Conservation (phyloP, 2,888 invertebrate genomes). For the Habroteleia sp. region DNA sequence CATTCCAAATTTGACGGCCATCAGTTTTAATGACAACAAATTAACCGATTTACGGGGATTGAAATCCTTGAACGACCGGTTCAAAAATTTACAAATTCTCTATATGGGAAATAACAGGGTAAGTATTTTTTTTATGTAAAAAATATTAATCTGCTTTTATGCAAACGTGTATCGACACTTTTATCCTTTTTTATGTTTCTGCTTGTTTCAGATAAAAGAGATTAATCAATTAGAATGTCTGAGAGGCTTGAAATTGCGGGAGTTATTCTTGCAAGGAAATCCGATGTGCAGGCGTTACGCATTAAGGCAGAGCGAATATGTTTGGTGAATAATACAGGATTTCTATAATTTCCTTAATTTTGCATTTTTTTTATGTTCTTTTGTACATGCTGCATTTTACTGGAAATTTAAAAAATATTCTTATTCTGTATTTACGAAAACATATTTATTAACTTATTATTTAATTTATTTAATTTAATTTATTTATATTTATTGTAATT, state of each 20-base stretch:
- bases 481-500: too few relatives aligned
- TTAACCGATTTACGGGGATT: conserved; percentile 87
- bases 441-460: too few relatives aligned
- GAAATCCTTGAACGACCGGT: conserved; percentile 84
- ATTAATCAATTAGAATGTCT: conserved; percentile 85
- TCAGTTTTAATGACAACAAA: conserved; percentile 91
- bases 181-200: not conserved
- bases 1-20: conserved; percentile 90
- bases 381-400: too few relatives aligned
- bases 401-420: too few relatives aligned
- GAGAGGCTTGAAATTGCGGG: conserved; percentile 87
- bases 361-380: too few relatives aligned
- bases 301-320: conserved; percentile 86
- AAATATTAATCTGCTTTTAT: not conserved
- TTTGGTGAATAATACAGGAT: too few relatives aligned
- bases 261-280: conserved; percentile 90
- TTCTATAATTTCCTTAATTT: too few relatives aligned
- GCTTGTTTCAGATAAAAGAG: conserved; percentile 84
- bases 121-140: conserved; percentile 70
- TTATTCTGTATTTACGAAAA: too few relatives aligned
- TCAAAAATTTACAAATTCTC: conserved; percentile 88
- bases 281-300: conserved; percentile 90
- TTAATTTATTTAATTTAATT: too few relatives aligned
- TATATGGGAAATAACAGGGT: conserved; percentile 92
- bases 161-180: not conserved